phyloP scores from a whole-genome alignment of 2,797 vertebrate genomes.

The Anolis apletophallus region DNA sequence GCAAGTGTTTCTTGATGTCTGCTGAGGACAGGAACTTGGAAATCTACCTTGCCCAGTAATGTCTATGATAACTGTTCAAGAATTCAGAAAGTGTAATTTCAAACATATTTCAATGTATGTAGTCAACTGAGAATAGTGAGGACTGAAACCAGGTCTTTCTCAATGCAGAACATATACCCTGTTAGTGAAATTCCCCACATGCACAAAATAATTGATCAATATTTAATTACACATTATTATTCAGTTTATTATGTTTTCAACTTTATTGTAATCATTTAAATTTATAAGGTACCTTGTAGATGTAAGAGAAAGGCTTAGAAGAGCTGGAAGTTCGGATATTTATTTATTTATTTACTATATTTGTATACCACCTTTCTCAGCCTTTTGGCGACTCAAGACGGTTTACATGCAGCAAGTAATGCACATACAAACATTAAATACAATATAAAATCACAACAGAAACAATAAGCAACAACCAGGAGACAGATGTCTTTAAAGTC shows the following conservation, averaged over 20 bases:
- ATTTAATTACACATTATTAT: too few relatives aligned
- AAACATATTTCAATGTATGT: not conserved
- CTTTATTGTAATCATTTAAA: too few relatives aligned
- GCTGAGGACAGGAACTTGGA: not conserved
- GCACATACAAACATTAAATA: too few relatives aligned
- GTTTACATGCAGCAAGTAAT: too few relatives aligned
- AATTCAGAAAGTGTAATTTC: not conserved
- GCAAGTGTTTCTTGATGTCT: not conserved
- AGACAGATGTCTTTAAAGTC: too few relatives aligned
- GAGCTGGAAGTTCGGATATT: not conserved
- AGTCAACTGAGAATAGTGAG: not conserved
- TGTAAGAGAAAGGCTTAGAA: not conserved
- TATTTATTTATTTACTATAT: too few relatives aligned
- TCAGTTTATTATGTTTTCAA: too few relatives aligned
- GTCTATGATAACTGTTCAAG: not conserved
- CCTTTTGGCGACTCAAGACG: too few relatives aligned
- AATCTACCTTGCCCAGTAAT: not conserved
- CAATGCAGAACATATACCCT: not conserved
- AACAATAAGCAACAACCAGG: too few relatives aligned
- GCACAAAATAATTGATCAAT: not conserved
- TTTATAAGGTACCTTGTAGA: too few relatives aligned
- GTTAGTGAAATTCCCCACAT: not conserved
- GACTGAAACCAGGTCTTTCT: not conserved
- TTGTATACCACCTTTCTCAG: too few relatives aligned
- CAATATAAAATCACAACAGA: too few relatives aligned